A percentile compares a stretch with the other conserved stretches of the same genome.
These are phyloP conservation scores for Montipora cactus DNA, from an alignment of 64 coral and sea anemone genomes.

Conservation along the genomic window DNA sequence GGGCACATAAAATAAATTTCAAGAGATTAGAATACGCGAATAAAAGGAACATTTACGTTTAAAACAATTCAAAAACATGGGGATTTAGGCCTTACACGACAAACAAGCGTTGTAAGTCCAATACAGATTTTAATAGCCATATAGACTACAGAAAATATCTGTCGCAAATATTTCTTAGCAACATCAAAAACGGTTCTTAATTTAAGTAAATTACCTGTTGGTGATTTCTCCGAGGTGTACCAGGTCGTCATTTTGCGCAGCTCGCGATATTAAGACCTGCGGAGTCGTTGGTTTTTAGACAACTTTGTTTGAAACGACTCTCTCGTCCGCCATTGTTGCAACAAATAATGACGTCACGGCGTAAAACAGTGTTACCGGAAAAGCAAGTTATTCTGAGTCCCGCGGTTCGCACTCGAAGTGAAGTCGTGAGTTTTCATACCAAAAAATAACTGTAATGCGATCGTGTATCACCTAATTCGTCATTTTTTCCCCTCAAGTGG, in stretches of 20 bases:
- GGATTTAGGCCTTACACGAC: background rate
- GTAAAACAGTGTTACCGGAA: background rate
- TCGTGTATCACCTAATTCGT: background rate
- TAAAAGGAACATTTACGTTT: background rate
- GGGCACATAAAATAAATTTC: background rate
- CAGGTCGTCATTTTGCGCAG: slow-evolving; percentile 59
- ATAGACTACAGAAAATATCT: background rate
- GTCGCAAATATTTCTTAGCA: slow-evolving; percentile 4
- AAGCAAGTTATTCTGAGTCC: background rate
- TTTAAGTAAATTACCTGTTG: slow-evolving; percentile 41
- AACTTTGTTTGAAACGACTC: background rate
- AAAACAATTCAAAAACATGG: background rate
- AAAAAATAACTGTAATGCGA: background rate
- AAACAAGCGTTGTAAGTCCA: background rate
- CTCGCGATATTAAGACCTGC: background rate
- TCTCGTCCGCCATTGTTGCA: slow-evolving; percentile 18
- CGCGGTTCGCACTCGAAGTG: background rate
- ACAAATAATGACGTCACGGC: slow-evolving; percentile 29
- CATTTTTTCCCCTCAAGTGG: background rate
- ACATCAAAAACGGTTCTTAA: background rate
- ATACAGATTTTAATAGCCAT: background rate
- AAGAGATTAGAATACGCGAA: background rate
- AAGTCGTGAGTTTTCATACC: background rate
- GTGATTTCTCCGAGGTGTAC: slow-evolving; percentile 46
- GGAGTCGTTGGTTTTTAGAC: background rate